phyloP scores from a whole-genome alignment of 2,888 invertebrate genomes.

The Lasioglossum oenotherae region DNA sequence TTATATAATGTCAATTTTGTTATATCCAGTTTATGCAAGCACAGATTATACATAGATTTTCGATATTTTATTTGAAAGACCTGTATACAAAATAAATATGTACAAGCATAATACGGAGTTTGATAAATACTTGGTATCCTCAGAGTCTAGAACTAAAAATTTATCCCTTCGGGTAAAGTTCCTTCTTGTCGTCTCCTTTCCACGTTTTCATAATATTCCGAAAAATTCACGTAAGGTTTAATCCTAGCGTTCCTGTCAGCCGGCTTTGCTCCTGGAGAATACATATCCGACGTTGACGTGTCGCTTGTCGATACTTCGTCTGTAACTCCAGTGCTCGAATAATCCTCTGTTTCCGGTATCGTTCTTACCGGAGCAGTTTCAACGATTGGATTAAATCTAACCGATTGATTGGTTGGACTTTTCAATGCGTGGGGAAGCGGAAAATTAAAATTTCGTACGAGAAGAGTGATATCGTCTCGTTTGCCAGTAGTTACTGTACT shows the following conservation, averaged over 20 bases:
- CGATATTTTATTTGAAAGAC: constrained; percentile 29
- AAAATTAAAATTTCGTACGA: constrained; percentile 95
- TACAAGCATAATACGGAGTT: constrained; percentile 22
- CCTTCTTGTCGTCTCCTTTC: constrained; percentile 89
- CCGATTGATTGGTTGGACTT: constrained; percentile 85
- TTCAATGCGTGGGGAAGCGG: constrained; percentile 88
- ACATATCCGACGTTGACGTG: constrained; percentile 82
- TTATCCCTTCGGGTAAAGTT: constrained; percentile 88
- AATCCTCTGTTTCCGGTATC: constrained; percentile 68
- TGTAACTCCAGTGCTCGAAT: constrained; percentile 69
- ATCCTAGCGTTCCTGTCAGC: constrained; percentile 90
- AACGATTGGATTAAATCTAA: constrained; percentile 88
- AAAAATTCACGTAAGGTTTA: constrained; percentile 93
- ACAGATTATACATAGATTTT: constrained; percentile 27
- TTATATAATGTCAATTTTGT: constrained; percentile 4
- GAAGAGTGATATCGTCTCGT: constrained; percentile 93
- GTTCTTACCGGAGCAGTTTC: constrained; percentile 83
- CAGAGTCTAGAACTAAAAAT: constrained; percentile 78
- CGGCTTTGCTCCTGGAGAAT: constrained; percentile 82
- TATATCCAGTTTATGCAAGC: constrained; percentile 25
- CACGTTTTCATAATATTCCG: constrained; percentile 91
- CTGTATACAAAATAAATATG: constrained; percentile 37
- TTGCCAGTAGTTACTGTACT: constrained; percentile 85
- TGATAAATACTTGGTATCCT: constrained; percentile 14
- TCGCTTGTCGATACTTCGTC: constrained; percentile 81